Evolutionary conservation across 2,888 invertebrate species (phyloP).

Genomic region (Bombyx huttoni): DNA sequence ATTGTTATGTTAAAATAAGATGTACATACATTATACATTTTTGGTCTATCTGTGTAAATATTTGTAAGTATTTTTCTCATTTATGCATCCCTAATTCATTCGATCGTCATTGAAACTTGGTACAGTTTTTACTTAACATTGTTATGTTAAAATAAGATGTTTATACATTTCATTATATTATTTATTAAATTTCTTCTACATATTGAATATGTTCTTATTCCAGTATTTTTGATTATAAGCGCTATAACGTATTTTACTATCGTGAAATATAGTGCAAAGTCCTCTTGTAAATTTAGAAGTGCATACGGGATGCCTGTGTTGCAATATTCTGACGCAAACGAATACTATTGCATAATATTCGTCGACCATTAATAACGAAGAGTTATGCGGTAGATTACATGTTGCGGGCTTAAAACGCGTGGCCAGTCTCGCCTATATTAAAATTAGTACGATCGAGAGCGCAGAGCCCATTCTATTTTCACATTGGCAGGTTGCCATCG

Average conservation of each 20-base stretch:
- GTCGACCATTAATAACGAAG: constrained; percentile 8
- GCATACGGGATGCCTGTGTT: background rate
- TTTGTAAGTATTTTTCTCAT: no score
- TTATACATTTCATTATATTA: no score
- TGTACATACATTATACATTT: no score
- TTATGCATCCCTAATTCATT: no score
- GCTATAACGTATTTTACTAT: constrained; percentile 1
- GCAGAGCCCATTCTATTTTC: constrained; percentile 62
- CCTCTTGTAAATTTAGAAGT: background rate
- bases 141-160: background rate
- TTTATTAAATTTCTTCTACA: no score
- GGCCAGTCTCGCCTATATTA: constrained; percentile 50
- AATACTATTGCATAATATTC: background rate
- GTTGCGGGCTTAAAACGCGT: constrained; percentile 40
- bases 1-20: background rate
- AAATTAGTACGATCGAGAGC: constrained; percentile 67
- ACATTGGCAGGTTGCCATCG: constrained; percentile 62
- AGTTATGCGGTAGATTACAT: constrained; percentile 27
- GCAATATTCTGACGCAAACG: background rate
- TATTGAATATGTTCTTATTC: no score
- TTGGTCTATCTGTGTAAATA: no score
- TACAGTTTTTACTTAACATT: no score
- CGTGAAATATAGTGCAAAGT: background rate
- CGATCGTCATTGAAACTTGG: no score
- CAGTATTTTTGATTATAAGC: background rate